phyloP scores from a whole-genome alignment of 2,888 invertebrate species.

The Mythimna loreyi region DNA sequence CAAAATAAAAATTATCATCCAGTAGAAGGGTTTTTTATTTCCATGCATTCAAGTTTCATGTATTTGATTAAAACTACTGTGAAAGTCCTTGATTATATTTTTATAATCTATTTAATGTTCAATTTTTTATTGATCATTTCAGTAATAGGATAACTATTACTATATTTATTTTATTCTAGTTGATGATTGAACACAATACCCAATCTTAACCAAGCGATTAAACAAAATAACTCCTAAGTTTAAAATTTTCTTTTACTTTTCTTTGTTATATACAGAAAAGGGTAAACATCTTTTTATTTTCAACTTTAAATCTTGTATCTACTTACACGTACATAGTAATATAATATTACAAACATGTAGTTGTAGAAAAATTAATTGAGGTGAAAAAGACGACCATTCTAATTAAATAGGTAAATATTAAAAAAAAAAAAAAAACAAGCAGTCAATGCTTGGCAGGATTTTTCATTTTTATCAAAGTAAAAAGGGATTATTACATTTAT shows the following conservation, averaged over 20 bases:
- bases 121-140: conserved; percentile 29
- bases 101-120: conserved; percentile 34
- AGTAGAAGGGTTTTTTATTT: conserved; percentile 51
- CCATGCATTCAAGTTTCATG: conserved; percentile 42
- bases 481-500: conserved; percentile 9
- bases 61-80: conserved; percentile 49
- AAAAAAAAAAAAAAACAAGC: conserved; percentile 7
- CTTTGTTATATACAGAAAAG: conserved; percentile 45
- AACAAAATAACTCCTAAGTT: conserved; percentile 42
- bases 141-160: conserved; percentile 25
- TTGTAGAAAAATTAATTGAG: conserved; percentile 10
- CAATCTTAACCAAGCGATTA: conserved; percentile 52
- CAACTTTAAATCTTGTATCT: conserved; percentile 29
- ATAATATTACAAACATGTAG: conserved; percentile 40
- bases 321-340: conserved; percentile 41
- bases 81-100: conserved; percentile 37
- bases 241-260: conserved; percentile 39
- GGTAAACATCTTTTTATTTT: conserved; percentile 25
- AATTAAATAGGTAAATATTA: conserved; percentile 15
- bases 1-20: conserved; percentile 46
- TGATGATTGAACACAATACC: conserved; percentile 56
- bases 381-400: conserved; percentile 12
- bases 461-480: conserved; percentile 15
- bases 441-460: conserved; percentile 37
- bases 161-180: conserved; percentile 49